Evolutionary conservation across 2,113 vertebrate species (phyloP).

Genomic region (Cathartes aura): DNA sequence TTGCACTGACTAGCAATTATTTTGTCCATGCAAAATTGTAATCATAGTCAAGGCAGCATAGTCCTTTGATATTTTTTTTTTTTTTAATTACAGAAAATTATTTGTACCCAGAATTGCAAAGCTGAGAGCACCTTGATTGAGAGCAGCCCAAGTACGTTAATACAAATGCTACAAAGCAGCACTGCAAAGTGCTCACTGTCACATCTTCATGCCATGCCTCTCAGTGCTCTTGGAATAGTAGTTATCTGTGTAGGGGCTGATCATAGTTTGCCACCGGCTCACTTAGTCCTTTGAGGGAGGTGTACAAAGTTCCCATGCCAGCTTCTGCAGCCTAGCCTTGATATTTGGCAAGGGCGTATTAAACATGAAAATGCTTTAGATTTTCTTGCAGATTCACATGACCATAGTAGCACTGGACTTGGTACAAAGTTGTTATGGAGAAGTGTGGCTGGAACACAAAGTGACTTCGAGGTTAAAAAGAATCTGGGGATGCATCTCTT

Average conservation of each 20-base stretch:
- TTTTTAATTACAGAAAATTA: background rate
- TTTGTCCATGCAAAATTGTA: background rate
- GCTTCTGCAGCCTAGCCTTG: background rate
- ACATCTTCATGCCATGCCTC: fast-evolving
- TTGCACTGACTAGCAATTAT: background rate
- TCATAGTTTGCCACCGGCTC: background rate
- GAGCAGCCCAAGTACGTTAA: background rate
- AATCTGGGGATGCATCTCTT: background rate
- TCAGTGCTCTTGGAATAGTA: background rate
- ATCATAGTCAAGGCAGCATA: fast-evolving
- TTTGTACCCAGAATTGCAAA: background rate
- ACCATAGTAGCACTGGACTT: background rate
- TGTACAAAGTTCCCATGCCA: background rate
- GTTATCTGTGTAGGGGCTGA: background rate
- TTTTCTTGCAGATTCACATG: background rate
- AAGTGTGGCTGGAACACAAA: background rate
- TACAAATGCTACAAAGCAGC: background rate
- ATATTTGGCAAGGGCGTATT: background rate
- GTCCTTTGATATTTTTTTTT: background rate
- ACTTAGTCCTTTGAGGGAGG: background rate
- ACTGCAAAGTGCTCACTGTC: no score
- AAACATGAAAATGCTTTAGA: background rate
- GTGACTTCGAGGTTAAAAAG: background rate
- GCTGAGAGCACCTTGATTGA: background rate
- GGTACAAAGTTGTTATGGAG: background rate